These are phyloP conservation scores for Poecilia velifera DNA, from an alignment of 2,797 vertebrate genomes.

Conservation along the genomic window DNA sequence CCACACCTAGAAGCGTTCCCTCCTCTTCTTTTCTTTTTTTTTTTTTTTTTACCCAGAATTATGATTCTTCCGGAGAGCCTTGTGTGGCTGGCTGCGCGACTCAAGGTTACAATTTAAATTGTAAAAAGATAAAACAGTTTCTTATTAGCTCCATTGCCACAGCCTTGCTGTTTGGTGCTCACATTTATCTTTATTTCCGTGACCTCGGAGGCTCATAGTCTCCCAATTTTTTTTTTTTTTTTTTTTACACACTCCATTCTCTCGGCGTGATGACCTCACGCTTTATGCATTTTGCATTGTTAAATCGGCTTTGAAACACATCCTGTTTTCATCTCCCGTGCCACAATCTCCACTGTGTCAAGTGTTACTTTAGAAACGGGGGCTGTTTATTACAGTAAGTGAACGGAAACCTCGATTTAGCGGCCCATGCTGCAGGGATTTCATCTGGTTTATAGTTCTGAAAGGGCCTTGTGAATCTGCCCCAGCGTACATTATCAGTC, in stretches of 20 bases:
- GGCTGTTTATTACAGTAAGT: constrained; percentile 76
- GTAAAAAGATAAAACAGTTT: constrained; percentile 91
- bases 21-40: constrained; percentile 43
- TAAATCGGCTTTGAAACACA: constrained; percentile 80
- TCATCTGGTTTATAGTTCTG: constrained; percentile 78
- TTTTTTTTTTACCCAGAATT: constrained; percentile 78
- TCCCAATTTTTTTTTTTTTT: neutral
- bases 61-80: constrained; percentile 87
- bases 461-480: constrained; percentile 78
- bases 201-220: constrained; percentile 80
- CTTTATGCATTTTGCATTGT: constrained; percentile 82
- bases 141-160: constrained; percentile 89
- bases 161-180: constrained; percentile 84
- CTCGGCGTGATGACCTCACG: constrained; percentile 84
- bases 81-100: constrained; percentile 79
- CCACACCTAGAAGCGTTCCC: constrained; percentile 72
- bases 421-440: constrained; percentile 78
- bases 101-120: constrained; percentile 95
- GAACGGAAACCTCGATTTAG: constrained; percentile 81
- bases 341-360: constrained; percentile 57
- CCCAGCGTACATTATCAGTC: constrained; percentile 79
- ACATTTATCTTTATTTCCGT: constrained; percentile 89
- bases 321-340: constrained; percentile 78
- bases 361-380: constrained; percentile 66
- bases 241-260: constrained; percentile 72